Evolutionary conservation across 2,113 vertebrate genomes (phyloP).

Genomic region (Nematolebias whitei): DNA sequence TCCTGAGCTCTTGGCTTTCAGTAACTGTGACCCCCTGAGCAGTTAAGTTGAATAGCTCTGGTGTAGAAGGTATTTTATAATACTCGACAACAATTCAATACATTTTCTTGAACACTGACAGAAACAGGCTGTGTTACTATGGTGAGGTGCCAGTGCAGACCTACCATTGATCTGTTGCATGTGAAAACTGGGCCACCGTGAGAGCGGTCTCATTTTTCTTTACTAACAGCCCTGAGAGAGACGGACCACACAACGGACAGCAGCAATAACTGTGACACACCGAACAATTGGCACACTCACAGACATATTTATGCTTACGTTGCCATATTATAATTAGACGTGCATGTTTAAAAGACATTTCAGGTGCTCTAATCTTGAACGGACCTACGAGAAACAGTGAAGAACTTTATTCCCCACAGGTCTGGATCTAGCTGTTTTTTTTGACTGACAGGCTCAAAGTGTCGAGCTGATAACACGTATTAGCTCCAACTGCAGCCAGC

Average conservation of each 20-base stretch:
- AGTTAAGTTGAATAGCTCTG: too few relatives aligned
- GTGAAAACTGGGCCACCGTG: slow-evolving; percentile 47
- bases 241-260: not conserved
- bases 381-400: not conserved
- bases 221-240: slow-evolving; percentile 3
- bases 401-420: slow-evolving; percentile 25
- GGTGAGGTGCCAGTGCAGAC: slow-evolving; percentile 39
- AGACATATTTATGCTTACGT: not conserved
- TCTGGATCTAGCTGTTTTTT: slow-evolving; percentile 15
- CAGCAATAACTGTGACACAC: slow-evolving; percentile 15
- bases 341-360: slow-evolving; percentile 42
- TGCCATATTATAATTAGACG: not conserved
- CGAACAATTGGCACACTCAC: not conserved
- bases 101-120: slow-evolving; percentile 1
- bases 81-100: not conserved
- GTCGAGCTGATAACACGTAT: slow-evolving; percentile 23
- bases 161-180: slow-evolving; percentile 29
- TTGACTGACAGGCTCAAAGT: slow-evolving; percentile 13
- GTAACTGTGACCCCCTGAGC: too few relatives aligned
- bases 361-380: slow-evolving; percentile 1
- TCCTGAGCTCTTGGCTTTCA: too few relatives aligned
- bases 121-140: slow-evolving; percentile 56
- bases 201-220: slow-evolving; percentile 21
- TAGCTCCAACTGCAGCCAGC: slow-evolving; percentile 32
- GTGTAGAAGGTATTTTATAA: too few relatives aligned